A percentile compares a stretch with the other conserved stretches of the same genome.
Conservation (phyloP, 2,888 invertebrate genomes). For the Branchinecta sandiegonensis region DNA sequence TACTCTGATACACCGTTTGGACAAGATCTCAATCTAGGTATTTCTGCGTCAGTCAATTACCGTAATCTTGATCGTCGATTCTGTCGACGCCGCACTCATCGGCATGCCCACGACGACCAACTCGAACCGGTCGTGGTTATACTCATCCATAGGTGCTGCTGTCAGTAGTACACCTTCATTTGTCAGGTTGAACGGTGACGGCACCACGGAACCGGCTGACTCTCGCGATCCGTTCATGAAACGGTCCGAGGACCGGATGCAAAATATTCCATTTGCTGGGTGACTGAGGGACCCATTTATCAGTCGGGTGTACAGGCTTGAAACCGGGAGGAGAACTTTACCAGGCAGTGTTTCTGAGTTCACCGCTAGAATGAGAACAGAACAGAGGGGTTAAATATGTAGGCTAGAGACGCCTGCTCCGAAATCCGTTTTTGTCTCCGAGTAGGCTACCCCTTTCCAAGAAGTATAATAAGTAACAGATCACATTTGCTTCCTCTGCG, state of each 20-base stretch:
- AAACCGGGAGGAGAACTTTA: constrained; percentile 6
- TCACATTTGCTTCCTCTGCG: no score
- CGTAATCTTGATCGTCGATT: background rate
- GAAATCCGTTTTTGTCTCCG: no score
- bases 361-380: background rate
- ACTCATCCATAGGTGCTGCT: constrained; percentile 68
- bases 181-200: constrained; percentile 68
- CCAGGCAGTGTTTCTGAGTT: constrained; percentile 3
- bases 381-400: background rate
- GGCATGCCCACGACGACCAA: constrained; percentile 54
- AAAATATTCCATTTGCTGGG: constrained; percentile 24
- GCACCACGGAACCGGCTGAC: constrained; percentile 58
- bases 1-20: no score
- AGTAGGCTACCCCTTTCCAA: no score
- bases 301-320: background rate
- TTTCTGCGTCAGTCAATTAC: background rate
- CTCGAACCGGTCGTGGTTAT: constrained; percentile 72
- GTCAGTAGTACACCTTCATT: constrained; percentile 56
- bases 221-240: constrained; percentile 28
- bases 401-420: no score
- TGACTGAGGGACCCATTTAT: constrained; percentile 26
- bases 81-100: background rate
- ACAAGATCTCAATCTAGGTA: no score
- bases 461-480: no score
- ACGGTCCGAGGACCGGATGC: constrained; percentile 29